Evolutionary conservation across 2,113 vertebrate species (phyloP).

Genomic region (Corythaixoides concolor): DNA sequence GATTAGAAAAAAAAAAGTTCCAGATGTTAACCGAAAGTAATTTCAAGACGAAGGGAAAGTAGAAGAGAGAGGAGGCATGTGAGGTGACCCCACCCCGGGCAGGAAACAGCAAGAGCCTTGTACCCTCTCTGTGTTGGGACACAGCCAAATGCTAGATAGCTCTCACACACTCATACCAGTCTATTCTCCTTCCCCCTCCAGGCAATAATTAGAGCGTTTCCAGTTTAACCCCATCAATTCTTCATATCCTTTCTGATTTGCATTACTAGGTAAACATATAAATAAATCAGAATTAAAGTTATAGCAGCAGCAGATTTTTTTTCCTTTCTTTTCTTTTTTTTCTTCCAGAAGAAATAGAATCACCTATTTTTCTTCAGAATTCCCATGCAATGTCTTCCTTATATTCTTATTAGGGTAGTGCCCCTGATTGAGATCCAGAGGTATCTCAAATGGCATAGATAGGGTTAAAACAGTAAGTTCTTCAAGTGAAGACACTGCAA

Average conservation of each 20-base stretch:
- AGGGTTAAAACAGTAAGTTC: not conserved
- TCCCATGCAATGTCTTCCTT: not conserved
- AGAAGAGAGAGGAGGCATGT: not conserved
- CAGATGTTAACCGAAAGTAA: conserved; percentile 59
- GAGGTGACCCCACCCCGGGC: conserved; percentile 17
- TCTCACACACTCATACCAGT: not conserved
- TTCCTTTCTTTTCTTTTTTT: not conserved
- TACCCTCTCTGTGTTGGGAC: not conserved
- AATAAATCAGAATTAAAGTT: not conserved
- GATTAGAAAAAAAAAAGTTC: conserved; percentile 25
- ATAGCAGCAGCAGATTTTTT: not conserved
- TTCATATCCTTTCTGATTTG: not conserved
- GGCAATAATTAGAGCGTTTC: not conserved
- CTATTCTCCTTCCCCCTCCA: not conserved
- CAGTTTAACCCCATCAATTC: conserved; percentile 4
- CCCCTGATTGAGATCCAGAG: not conserved
- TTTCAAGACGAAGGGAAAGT: not conserved
- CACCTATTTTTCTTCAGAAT: not conserved
- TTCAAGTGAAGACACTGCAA: not conserved
- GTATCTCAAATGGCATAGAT: not conserved
- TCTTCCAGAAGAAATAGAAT: not conserved
- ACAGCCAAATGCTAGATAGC: not conserved
- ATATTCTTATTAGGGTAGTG: too few relatives aligned
- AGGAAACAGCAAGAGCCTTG: not conserved
- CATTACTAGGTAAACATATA: not conserved